Conservation (phyloP, 2,797 vertebrate genomes). For the Hyperoplus immaculatus region DNA sequence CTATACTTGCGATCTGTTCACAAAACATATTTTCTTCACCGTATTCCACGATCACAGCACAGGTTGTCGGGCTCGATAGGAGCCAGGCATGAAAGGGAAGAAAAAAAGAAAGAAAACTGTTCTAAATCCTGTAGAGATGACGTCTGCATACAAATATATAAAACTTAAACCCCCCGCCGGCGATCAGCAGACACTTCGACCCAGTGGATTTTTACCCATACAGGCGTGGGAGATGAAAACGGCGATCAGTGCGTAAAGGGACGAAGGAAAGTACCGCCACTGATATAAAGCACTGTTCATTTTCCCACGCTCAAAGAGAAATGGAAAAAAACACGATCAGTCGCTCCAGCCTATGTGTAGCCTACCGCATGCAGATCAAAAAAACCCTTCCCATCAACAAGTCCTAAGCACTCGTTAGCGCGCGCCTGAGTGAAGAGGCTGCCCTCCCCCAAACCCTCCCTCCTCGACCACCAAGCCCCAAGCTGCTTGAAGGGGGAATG, state of each 20-base stretch:
- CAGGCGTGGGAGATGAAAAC: conserved; percentile 17
- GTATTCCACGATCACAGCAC: conserved; percentile 49
- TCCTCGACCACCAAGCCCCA: conserved; percentile 53
- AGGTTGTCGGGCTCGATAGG: conserved; percentile 37
- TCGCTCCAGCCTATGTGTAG: conserved; percentile 53
- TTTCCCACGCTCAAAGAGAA: conserved; percentile 52
- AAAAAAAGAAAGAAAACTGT: conserved; percentile 43
- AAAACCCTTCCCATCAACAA: conserved; percentile 82
- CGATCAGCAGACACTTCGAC: conserved; percentile 30
- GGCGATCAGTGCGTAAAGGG: conserved; percentile 55
- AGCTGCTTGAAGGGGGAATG: conserved; percentile 47
- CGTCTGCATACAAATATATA: conserved; percentile 77
- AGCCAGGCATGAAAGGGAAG: conserved; percentile 1
- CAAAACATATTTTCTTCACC: conserved; percentile 44
- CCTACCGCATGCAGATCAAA: conserved; percentile 53
- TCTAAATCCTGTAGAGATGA: conserved; percentile 71
- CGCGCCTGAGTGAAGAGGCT: conserved; percentile 57
- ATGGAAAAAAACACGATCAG: conserved; percentile 28
- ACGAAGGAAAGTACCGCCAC: conserved; percentile 9
- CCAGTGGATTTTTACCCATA: conserved; percentile 35
- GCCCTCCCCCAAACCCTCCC: conserved; percentile 36
- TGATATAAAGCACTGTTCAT: conserved; percentile 28
- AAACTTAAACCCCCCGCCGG: conserved; percentile 59
- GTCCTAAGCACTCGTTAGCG: conserved; percentile 76
- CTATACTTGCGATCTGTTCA: conserved; percentile 17